These are phyloP conservation scores for Smithornis capensis DNA, from an alignment of 2,113 vertebrate genomes.

Conservation along the genomic window DNA sequence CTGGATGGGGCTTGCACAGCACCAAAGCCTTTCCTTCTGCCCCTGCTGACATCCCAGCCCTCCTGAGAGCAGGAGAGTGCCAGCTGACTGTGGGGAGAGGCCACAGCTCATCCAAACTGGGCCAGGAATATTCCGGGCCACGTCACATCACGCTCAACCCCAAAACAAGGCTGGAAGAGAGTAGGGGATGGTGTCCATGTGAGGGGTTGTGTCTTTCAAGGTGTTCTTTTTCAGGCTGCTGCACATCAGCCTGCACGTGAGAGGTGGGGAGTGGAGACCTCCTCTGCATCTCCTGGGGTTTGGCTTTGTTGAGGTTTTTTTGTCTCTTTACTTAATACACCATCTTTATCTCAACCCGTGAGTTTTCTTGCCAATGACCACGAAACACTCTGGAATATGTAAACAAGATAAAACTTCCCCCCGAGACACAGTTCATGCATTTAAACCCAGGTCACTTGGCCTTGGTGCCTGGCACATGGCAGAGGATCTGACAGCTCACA, in stretches of 20 bases:
- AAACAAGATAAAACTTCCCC: neutral
- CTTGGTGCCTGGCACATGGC: neutral
- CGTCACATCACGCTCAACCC: no score
- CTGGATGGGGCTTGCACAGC: neutral
- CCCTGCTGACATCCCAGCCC: neutral
- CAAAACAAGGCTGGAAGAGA: neutral
- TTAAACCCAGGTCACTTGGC: neutral
- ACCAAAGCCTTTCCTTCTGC: neutral
- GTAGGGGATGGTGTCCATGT: neutral
- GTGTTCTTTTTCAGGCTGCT: neutral
- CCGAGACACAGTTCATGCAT: neutral
- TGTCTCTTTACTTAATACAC: neutral
- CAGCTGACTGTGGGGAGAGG: neutral
- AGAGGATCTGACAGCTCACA: neutral
- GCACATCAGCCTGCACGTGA: neutral
- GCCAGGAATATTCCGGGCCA: neutral
- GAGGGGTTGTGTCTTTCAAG: neutral
- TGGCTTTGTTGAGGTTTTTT: fast-evolving
- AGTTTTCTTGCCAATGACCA: neutral
- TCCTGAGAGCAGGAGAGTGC: neutral
- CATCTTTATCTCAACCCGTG: neutral
- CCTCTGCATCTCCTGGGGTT: neutral
- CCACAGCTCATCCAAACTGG: neutral
- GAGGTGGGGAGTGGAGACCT: neutral
- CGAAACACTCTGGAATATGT: neutral